phyloP scores from a whole-genome alignment of 2,113 vertebrate genomes.

The Gobiocypris rarus region DNA sequence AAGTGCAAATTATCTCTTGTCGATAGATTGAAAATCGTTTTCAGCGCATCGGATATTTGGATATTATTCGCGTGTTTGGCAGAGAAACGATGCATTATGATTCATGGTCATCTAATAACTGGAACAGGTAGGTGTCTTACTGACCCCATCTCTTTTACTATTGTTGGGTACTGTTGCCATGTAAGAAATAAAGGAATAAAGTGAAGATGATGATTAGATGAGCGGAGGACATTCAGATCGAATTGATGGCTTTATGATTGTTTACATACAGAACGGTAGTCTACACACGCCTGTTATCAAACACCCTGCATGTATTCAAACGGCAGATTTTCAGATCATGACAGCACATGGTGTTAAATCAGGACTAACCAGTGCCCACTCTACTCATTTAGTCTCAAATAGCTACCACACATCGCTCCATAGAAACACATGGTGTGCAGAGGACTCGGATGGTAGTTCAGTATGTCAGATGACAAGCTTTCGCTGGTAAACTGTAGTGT shows the following conservation, averaged over 20 bases:
- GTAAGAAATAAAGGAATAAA: constrained; percentile 7
- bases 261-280: not conserved
- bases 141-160: not conserved
- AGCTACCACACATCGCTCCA: not conserved
- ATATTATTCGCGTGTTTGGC: constrained; percentile 16
- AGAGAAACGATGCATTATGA: constrained; percentile 40
- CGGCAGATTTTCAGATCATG: not conserved
- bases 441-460: too few species aligned
- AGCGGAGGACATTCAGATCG: not conserved
- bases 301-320: not conserved
- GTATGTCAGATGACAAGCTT: not conserved
- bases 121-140: constrained; percentile 53
- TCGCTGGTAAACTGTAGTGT: not conserved
- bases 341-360: constrained; percentile 8
- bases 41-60: constrained; percentile 1
- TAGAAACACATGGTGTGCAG: constrained; percentile 20
- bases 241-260: not conserved
- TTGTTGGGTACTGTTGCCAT: constrained; percentile 22
- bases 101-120: constrained; percentile 50
- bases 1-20: not conserved
- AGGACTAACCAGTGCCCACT: not conserved
- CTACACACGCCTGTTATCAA: not conserved
- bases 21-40: constrained; percentile 49
- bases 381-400: not conserved
- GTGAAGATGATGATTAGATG: not conserved